Percentiles rank a stretch among this genome's conserved stretches.
Conservation (phyloP, 2,113 vertebrate species). For the Isichthys henryi region DNA sequence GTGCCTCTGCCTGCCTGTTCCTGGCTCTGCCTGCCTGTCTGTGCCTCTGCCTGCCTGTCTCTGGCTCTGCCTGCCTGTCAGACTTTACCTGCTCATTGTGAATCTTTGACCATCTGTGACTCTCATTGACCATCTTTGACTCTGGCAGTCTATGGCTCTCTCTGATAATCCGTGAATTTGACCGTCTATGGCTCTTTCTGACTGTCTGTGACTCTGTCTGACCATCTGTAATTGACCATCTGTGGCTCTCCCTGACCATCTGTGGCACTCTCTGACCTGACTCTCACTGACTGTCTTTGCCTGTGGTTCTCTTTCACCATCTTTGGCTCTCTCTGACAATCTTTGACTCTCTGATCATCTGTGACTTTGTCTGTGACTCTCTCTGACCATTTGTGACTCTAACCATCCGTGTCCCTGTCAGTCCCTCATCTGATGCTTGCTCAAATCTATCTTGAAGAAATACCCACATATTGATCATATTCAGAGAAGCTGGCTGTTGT, state of each 20-base stretch:
- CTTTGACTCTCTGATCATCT: too few relatives aligned
- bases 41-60: neutral
- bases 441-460: neutral
- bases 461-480: neutral
- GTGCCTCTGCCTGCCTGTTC: too few relatives aligned
- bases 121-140: neutral
- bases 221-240: too few relatives aligned
- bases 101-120: neutral
- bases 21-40: neutral
- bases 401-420: neutral
- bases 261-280: neutral
- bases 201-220: neutral
- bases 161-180: neutral
- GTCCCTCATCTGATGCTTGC: neutral
- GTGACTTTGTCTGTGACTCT: too few relatives aligned
- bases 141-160: neutral
- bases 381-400: too few relatives aligned
- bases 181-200: neutral
- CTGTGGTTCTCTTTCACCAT: too few relatives aligned
- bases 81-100: neutral
- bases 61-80: neutral
- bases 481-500: neutral
- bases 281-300: too few relatives aligned
- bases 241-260: neutral
- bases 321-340: too few relatives aligned